Evolutionary conservation across 2,797 vertebrate species (phyloP).

Genomic region (Borostomias antarcticus): DNA sequence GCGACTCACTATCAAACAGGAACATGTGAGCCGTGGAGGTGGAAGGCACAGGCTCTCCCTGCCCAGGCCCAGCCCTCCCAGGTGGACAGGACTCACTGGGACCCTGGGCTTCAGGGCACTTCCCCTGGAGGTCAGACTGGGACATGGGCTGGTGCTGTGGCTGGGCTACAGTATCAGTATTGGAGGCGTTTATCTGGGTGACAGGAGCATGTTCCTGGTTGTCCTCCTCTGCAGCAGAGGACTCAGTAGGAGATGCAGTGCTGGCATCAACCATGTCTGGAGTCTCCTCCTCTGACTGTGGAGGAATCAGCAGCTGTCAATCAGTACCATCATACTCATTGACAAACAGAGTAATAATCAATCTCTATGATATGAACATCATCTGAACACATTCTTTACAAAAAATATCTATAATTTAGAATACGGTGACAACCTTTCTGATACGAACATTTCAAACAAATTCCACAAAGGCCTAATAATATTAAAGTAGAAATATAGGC

Average conservation of each 20-base stretch:
- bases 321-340: neutral
- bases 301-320: constrained; percentile 15
- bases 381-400: too few relatives aligned
- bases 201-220: neutral
- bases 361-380: too few relatives aligned
- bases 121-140: constrained; percentile 6
- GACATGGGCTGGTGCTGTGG: neutral
- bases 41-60: constrained; percentile 4
- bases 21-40: constrained; percentile 65
- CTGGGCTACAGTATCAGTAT: constrained; percentile 5
- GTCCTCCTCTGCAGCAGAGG: too few relatives aligned
- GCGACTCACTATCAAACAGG: constrained; percentile 71
- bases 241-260: neutral
- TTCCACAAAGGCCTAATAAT: too few relatives aligned
- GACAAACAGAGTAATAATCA: neutral
- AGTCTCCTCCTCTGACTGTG: constrained; percentile 44
- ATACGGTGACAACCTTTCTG: too few relatives aligned
- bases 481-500: too few relatives aligned
- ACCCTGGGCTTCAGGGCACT: neutral
- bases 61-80: neutral
- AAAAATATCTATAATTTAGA: too few relatives aligned
- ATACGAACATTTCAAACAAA: too few relatives aligned
- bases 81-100: neutral
- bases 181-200: neutral
- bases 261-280: constrained; percentile 11